Conservation (phyloP, 2,888 invertebrate genomes). For the Ophion obscuratus region DNA sequence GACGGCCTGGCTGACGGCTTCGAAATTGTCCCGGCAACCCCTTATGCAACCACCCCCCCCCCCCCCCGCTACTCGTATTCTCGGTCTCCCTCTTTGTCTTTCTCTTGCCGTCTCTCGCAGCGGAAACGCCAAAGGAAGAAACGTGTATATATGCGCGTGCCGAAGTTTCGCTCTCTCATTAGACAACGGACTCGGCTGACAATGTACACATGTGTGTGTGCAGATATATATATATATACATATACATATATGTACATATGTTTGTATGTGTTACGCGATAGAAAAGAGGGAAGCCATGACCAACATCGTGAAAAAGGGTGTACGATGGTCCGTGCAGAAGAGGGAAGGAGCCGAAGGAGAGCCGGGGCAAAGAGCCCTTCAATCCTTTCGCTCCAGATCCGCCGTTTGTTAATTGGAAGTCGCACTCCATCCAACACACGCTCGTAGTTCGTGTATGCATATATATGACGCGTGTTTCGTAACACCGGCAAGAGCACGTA, state of each 20-base stretch:
- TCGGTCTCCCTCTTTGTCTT: slow-evolving; percentile 22
- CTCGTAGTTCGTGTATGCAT: slow-evolving; percentile 1
- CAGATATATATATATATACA: slow-evolving; percentile 9
- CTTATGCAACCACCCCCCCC: background rate
- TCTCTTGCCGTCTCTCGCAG: slow-evolving; percentile 26
- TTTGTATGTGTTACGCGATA: background rate
- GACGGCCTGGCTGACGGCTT: slow-evolving; percentile 49
- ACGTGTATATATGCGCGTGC: slow-evolving; percentile 48
- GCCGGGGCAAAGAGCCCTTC: slow-evolving; percentile 75
- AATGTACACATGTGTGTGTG: slow-evolving; percentile 6
- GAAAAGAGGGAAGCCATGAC: slow-evolving; percentile 39
- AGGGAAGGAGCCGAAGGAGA: slow-evolving; percentile 67
- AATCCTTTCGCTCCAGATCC: slow-evolving; percentile 82
- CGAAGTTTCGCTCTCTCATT: slow-evolving; percentile 73
- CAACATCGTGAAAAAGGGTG: slow-evolving; percentile 61
- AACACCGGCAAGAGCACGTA: slow-evolving; percentile 33
- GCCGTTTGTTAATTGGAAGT: slow-evolving; percentile 82
- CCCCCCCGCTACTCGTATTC: background rate
- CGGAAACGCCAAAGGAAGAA: slow-evolving; percentile 48
- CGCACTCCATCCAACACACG: slow-evolving; percentile 57
- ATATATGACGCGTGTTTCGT: background rate
- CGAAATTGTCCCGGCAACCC: slow-evolving; percentile 63
- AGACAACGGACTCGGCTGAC: slow-evolving; percentile 67
- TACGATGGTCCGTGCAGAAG: slow-evolving; percentile 39
- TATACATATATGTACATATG: background rate